Conservation (phyloP, 2,797 vertebrate species). For the Takifugu ocellatus region DNA sequence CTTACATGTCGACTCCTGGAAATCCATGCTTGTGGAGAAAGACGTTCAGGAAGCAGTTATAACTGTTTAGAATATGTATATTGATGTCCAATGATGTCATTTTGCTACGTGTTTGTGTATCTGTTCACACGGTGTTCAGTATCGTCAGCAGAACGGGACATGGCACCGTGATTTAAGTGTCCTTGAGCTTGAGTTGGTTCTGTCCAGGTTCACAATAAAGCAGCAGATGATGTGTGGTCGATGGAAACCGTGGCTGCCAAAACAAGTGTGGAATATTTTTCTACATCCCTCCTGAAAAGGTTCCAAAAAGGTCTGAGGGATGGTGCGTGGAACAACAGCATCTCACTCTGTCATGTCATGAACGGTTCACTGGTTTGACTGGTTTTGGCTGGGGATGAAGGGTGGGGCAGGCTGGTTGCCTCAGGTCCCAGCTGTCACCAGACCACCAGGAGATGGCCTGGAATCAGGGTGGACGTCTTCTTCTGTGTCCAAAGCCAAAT, state of each 20-base stretch:
- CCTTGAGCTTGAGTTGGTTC: conserved; percentile 6
- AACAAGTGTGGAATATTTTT: background rate
- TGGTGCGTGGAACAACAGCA: background rate
- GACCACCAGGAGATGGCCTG: background rate
- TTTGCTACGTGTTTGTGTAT: conserved; percentile 29
- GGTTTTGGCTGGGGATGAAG: conserved; percentile 2
- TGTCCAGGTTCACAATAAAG: conserved; percentile 22
- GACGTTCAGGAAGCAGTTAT: conserved; percentile 8
- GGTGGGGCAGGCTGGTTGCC: conserved; percentile 15
- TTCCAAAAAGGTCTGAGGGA: background rate
- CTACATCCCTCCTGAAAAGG: background rate
- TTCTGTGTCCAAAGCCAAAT: conserved; percentile 1
- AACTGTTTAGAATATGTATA: conserved; percentile 30
- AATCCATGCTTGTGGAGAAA: conserved; percentile 31
- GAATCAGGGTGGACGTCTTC: conserved; percentile 4
- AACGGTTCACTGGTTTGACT: conserved; percentile 10
- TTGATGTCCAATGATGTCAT: conserved; percentile 32
- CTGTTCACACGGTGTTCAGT: background rate
- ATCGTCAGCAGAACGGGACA: background rate
- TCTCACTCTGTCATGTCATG: conserved; percentile 11
- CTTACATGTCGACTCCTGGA: background rate
- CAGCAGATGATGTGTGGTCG: background rate
- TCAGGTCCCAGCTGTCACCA: conserved; percentile 42
- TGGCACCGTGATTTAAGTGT: conserved; percentile 9
- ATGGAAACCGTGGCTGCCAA: background rate